Percentiles rank a stretch among this genome's conserved stretches.
These are phyloP conservation scores for Autographa pulchrina DNA, from an alignment of 2,888 invertebrate genomes.

Conservation along the genomic window DNA sequence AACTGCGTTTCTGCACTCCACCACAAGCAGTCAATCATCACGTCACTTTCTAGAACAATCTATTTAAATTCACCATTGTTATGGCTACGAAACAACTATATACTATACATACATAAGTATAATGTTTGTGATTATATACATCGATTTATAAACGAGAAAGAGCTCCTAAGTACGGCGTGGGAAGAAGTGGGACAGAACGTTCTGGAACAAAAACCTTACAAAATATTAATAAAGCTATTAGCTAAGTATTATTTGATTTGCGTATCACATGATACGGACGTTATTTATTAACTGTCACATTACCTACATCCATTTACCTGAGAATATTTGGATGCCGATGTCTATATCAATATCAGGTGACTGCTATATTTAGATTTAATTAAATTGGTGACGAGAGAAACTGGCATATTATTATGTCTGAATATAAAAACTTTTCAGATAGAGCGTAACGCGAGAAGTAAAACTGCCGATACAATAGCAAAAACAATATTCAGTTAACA, in stretches of 20 bases:
- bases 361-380: conserved; percentile 45
- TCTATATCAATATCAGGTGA: conserved; percentile 50
- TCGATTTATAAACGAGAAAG: background rate
- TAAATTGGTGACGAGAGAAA: background rate
- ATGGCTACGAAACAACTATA: background rate
- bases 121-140: conserved; percentile 5
- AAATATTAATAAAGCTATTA: background rate
- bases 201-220: background rate
- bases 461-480: background rate
- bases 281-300: conserved; percentile 43
- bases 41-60: background rate
- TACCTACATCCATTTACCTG: conserved; percentile 54
- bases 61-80: background rate
- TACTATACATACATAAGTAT: background rate
- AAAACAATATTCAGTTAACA: no score
- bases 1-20: background rate
- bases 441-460: background rate
- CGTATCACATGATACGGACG: conserved; percentile 12
- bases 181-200: background rate
- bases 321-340: conserved; percentile 38
- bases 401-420: background rate
- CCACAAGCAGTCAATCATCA: background rate
- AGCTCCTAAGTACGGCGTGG: background rate
- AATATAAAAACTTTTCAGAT: background rate
- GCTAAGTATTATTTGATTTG: conserved; percentile 9